Evolutionary conservation across 2,113 vertebrate genomes (phyloP).

Genomic region (Heterotilapia buettikoferi): DNA sequence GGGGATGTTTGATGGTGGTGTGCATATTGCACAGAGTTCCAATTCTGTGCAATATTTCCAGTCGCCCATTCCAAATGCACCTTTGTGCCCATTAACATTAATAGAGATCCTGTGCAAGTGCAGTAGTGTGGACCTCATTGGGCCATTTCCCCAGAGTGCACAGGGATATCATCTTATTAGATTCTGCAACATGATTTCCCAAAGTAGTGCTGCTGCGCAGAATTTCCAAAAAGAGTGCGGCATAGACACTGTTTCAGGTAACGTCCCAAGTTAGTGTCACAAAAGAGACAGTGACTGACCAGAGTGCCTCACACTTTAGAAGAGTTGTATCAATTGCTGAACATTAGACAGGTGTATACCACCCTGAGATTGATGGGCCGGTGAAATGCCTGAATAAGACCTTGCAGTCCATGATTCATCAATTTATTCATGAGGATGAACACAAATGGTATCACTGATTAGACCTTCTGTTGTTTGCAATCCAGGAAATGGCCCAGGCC

Average conservation of each 20-base stretch:
- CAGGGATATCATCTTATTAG: background rate
- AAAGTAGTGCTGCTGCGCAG: background rate
- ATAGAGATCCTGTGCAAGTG: background rate
- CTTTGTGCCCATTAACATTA: background rate
- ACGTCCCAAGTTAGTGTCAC: background rate
- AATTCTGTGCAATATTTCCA: no score
- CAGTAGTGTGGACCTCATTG: background rate
- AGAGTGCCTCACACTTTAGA: background rate
- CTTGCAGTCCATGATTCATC: background rate
- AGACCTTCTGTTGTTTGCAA: background rate
- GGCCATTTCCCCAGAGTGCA: background rate
- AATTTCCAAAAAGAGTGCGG: background rate
- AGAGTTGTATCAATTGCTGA: background rate
- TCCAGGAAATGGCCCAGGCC: background rate
- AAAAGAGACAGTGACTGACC: background rate
- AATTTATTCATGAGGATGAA: background rate
- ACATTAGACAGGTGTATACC: background rate
- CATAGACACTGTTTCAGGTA: background rate
- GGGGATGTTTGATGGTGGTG: background rate
- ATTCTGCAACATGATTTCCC: background rate
- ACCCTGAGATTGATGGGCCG: background rate
- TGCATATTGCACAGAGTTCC: background rate
- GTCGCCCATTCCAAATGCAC: background rate
- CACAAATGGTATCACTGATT: background rate
- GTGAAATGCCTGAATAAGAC: background rate